Conservation (phyloP, 2,113 vertebrate species). For the Etheostoma spectabile region DNA sequence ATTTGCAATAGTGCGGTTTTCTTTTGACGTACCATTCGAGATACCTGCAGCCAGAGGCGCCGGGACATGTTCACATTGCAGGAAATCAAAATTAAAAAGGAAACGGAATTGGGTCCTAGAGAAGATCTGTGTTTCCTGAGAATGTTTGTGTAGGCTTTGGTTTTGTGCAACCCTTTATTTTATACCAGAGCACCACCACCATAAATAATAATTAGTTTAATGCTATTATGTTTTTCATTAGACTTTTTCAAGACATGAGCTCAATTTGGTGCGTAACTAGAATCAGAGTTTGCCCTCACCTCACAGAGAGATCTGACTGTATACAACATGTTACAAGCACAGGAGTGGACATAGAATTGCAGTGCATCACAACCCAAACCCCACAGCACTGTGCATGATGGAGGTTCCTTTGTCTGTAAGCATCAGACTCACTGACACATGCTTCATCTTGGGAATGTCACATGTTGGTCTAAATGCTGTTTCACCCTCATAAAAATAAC, state of each 20-base stretch:
- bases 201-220: background rate
- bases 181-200: background rate
- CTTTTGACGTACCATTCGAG: background rate
- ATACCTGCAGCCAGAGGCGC: background rate
- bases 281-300: background rate
- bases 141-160: background rate
- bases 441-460: background rate
- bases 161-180: background rate
- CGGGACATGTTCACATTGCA: background rate
- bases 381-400: background rate
- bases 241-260: background rate
- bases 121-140: background rate
- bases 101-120: slow-evolving; percentile 18
- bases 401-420: background rate
- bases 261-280: background rate
- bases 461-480: slow-evolving; percentile 1
- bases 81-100: slow-evolving; percentile 12
- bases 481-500: background rate
- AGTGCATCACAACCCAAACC: background rate
- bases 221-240: background rate
- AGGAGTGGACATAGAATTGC: background rate
- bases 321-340: background rate
- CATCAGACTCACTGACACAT: background rate
- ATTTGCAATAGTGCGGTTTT: background rate
- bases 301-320: background rate